Evolutionary conservation across 2,113 vertebrate genomes (phyloP), one percentile per base, ranked within the genome.

Genomic region (Macquaria ambigua): DNA sequence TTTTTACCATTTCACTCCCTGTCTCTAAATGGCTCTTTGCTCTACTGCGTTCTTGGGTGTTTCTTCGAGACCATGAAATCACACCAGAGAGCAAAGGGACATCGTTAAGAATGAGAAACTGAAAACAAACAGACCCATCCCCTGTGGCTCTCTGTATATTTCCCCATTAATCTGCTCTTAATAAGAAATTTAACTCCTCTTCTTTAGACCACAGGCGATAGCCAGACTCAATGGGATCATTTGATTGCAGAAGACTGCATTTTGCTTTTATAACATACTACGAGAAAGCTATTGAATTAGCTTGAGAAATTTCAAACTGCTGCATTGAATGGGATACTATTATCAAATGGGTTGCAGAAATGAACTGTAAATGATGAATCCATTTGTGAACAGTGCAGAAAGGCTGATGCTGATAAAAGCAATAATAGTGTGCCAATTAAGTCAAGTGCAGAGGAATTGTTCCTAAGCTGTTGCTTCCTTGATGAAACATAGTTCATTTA

Each of bases 71-170:
- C 69, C 31, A 55, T 77, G 41, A 39, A 76, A 63, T 77, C 56
- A 80, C 46, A 83, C 34, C 68, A 41, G 56, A 82, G 86, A 79
- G 75, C 71, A 82, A 62, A 68, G 77, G 82, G 80, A 89, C 89
- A 77, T 82, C 8, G 53, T 88, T 90, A 83, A 68, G 59, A 67
- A 70, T 69, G 77, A 73, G 75, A 77, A 86, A 83, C 21, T 12
- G 43, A 87, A 90, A 93, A 90, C 84, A 91, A 90, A 88, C 85
- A 84, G 74, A 70, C 9, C 25, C 31, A 12, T 86, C 61, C 83
- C 89, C 79, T 52, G 79, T 62, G 85, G 82, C 69, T 39, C 52
- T 52, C 56, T 52, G 62, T 41, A 74, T 74, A 89, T 89, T 83
- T 82, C 74, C 43, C 62, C 71, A 87, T 94, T 88, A 86, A 85